Evolutionary conservation across 2,797 vertebrate genomes (phyloP), one percentile per base, ranked within the genome.

Genomic region (Chloroceryle inda): DNA sequence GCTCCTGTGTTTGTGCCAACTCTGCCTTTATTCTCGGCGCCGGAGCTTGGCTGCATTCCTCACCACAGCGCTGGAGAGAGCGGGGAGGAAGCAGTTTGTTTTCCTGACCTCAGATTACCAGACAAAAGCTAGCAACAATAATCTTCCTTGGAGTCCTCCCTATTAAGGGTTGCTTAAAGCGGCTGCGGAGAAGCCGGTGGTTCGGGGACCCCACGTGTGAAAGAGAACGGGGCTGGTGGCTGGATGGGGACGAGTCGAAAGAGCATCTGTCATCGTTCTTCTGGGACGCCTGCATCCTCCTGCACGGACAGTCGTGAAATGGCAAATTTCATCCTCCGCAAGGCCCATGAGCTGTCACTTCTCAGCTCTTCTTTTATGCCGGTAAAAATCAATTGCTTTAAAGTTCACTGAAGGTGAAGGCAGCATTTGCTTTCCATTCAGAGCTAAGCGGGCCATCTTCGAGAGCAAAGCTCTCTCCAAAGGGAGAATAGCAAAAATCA

Each of bases 1-100:
- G 94, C 92, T 96, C 71, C 85, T 94, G 92, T 96, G 94, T 92
- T 94, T 94, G 94, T 94, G 96, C 96, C 96, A 97, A 31, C 93
- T 90, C 93, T 29, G 88, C 52, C 93, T 96, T 95, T 96, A 86
- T 95, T 96, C 83, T 92, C 40, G 0, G 49, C 2, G 83, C 94
- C 8, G 79, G 87, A 84, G 88, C 89, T 96, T 95, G 95, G 96
- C 96, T 89, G 85, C 89, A 42, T 92, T 92, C 94, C 93, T 91
- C n/a, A 15, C 83, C 55, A 76, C 55, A 33, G 79, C 18, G 4
- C 87, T 92, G 93, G 82, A 53, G 92, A 96, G 87, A 85, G 92
- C 23, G 3, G 67, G 73, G 88, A 89, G 92, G 87, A 89, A 89
- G 89, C 89, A 73, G 76, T 91, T 96, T 96, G 91, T 96, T 96